phyloP scores from a whole-genome alignment of 1,140 invertebrate species.

The Mercenaria mercenaria region DNA sequence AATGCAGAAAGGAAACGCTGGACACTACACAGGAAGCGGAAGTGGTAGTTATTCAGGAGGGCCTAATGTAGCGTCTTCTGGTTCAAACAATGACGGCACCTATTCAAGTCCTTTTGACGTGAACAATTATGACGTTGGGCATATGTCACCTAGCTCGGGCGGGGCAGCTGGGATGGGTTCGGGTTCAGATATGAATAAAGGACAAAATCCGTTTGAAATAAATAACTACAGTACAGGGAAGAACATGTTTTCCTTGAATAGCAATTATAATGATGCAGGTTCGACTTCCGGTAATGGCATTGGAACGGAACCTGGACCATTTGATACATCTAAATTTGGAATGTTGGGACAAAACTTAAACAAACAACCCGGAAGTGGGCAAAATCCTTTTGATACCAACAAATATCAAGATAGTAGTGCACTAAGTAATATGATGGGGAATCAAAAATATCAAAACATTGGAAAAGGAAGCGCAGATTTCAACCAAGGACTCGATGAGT shows the following conservation, averaged over 20 bases:
- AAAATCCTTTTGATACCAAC: constrained; percentile 38
- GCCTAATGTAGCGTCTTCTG: neutral
- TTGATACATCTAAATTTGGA: constrained; percentile 13
- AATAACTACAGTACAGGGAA: constrained; percentile 2
- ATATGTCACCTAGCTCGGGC: neutral
- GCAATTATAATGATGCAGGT: neutral
- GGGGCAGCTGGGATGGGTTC: neutral
- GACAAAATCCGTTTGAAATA: constrained; percentile 12
- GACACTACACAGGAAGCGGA: neutral
- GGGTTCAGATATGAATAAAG: neutral
- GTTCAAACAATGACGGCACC: neutral
- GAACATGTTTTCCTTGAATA: neutral
- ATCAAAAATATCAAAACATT: neutral
- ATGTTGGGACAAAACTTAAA: neutral
- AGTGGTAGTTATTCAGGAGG: neutral
- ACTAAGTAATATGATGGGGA: neutral
- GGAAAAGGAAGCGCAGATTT: neutral
- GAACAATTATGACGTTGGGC: constrained; percentile 22
- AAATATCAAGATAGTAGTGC: neutral
- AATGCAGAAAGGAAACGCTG: neutral
- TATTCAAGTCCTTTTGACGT: constrained; percentile 23
- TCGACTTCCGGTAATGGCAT: neutral
- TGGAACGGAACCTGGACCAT: neutral
- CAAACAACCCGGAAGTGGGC: neutral
- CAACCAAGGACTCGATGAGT: constrained; percentile 24